These are phyloP conservation scores for Xylocopa sonorina DNA, from an alignment of 1,140 invertebrate species.

Conservation along the genomic window DNA sequence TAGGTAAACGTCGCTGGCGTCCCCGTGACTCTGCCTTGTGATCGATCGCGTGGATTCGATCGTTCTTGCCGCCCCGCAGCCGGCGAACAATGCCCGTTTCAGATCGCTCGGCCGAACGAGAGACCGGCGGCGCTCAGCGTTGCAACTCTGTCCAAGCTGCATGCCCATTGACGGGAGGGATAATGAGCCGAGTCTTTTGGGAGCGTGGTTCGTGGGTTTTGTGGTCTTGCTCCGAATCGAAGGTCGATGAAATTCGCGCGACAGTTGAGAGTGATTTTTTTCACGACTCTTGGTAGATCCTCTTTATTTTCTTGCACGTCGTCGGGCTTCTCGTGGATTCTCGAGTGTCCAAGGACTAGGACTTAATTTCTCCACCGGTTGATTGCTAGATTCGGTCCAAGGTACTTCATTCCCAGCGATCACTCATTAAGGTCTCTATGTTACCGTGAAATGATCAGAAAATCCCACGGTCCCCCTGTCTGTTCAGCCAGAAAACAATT, in stretches of 20 bases:
- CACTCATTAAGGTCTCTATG: constrained; percentile 5
- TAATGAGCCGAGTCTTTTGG: too few relatives aligned
- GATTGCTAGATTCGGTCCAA: too few relatives aligned
- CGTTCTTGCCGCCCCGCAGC: not conserved
- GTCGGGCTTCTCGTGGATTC: too few relatives aligned
- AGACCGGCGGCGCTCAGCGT: not conserved
- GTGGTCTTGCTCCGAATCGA: too few relatives aligned
- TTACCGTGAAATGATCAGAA: constrained; percentile 38
- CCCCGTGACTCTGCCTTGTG: constrained; percentile 37
- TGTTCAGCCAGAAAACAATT: constrained; percentile 29
- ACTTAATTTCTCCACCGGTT: too few relatives aligned
- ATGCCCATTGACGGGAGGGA: too few relatives aligned
- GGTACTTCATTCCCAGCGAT: not conserved
- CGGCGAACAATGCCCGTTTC: constrained; percentile 7
- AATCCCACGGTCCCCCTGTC: constrained; percentile 19
- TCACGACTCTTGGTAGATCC: too few relatives aligned
- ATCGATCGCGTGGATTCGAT: constrained; percentile 39
- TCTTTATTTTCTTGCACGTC: too few relatives aligned
- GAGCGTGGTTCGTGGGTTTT: too few relatives aligned
- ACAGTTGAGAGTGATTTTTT: too few relatives aligned
- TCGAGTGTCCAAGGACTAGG: too few relatives aligned
- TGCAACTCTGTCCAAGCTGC: not conserved
- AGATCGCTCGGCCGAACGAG: not conserved
- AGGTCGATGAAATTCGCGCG: too few relatives aligned
- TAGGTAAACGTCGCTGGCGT: constrained; percentile 60